Evolutionary conservation across 2,797 vertebrate species (phyloP).

Genomic region (Agapornis canus): DNA sequence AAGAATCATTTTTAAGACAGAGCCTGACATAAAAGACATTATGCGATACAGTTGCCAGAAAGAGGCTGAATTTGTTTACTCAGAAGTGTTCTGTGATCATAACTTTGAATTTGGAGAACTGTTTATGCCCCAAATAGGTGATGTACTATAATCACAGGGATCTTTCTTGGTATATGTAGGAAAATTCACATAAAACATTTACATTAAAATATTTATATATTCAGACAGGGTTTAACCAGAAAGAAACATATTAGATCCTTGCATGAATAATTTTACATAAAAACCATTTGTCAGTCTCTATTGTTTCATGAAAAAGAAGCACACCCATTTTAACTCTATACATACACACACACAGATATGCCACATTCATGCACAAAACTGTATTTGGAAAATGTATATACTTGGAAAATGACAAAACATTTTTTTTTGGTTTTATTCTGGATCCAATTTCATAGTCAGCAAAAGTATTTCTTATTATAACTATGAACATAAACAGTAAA

Average conservation of each 20-base stretch:
- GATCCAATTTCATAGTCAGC: background rate
- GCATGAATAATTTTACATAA: background rate
- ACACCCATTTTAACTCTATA: background rate
- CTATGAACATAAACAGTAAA: background rate
- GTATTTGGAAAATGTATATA: background rate
- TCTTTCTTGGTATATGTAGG: background rate
- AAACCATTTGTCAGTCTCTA: background rate
- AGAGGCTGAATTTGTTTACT: slow-evolving; percentile 37
- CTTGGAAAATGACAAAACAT: background rate
- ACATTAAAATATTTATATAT: background rate
- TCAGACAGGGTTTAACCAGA: background rate
- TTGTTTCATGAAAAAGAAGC: background rate
- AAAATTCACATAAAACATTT: background rate
- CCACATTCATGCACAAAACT: background rate
- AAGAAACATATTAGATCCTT: background rate
- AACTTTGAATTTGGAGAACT: slow-evolving; percentile 39
- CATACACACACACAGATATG: accelerated
- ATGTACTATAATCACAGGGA: background rate
- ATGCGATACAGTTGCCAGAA: background rate
- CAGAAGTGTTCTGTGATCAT: slow-evolving; percentile 5
- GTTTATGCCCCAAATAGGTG: background rate
- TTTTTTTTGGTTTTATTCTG: background rate
- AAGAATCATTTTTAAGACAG: slow-evolving; percentile 29
- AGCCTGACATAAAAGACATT: slow-evolving; percentile 29
- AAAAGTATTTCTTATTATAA: background rate